Evolutionary conservation across 2,888 invertebrate genomes (phyloP), one percentile per base, ranked within the genome.

Genomic region (Eubasilissa splendida): DNA sequence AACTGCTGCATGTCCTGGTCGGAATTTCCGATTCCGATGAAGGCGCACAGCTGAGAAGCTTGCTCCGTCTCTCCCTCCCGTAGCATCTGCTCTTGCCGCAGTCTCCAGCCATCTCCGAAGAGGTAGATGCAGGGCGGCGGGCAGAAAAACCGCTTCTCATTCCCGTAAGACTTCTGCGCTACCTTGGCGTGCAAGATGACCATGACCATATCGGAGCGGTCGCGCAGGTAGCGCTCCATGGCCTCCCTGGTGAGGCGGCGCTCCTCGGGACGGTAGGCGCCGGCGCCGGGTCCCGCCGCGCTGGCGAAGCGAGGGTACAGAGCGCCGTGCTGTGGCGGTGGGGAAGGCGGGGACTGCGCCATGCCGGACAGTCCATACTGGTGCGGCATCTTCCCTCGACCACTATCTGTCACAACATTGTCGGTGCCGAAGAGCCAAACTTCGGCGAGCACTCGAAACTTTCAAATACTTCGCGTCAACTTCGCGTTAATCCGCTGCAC

Each of bases 1-100:
- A 99, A 91, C 88, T 98, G 99, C 87, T 99, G 99, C 97, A 99
- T 98, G 87, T 99, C 99, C 89, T 99, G 98, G 87, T 99, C 99
- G 0, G 97, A 97, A 89, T 98, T 98, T 5, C 98, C 98, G 83
- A 99, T 99, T 53, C 99, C 99, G 86, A 99, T 99, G 87, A 99
- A 99, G 77, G 99, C 99, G 89, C 99, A 98, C n/a, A 99, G 91
- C 87, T 99, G 97, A 0, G 97, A 94, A 0, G 96, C 96, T 86
- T 96, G 96, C 86, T 97, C 97, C 0, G 94, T 94, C 87, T 96
- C 97, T 5, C 97, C 97, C 86, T 96, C 96, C 12, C 96, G 92
- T 85, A 96, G 89, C 95, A 98, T 96, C 87, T 97, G 96, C 88
- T 98, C 98, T 86, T 97, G 96, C 82, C 98, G 94, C 89, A 97